Conservation (phyloP, 1,140 invertebrate genomes). For the Cyrtorhinus lividipennis region DNA sequence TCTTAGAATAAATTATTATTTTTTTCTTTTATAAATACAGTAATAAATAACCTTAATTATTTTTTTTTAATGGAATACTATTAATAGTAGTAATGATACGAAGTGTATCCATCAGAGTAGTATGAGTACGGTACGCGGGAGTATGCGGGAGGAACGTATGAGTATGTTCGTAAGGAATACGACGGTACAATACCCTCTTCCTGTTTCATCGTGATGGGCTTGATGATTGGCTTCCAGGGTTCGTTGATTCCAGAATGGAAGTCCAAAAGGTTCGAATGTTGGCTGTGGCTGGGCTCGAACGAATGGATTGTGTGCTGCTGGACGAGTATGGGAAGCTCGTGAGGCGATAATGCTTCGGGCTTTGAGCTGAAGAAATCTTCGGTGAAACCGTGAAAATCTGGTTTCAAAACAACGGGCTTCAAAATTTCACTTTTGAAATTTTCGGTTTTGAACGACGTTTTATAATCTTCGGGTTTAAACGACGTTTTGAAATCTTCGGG, state of each 20-base stretch:
- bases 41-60: too few species aligned
- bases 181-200: conserved; percentile 3
- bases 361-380: not conserved
- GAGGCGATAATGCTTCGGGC: not conserved
- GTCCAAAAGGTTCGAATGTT: not conserved
- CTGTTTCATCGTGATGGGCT: conserved; percentile 5
- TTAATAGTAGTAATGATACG: too few species aligned
- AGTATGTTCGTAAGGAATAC: too few species aligned
- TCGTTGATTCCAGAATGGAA: not conserved
- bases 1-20: too few species aligned
- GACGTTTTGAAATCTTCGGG: not conserved
- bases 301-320: not conserved
- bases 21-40: too few species aligned
- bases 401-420: not conserved
- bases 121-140: too few species aligned
- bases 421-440: not conserved
- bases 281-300: not conserved
- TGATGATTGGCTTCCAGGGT: conserved; percentile 1
- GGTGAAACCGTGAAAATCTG: not conserved
- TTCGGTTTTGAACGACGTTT: not conserved
- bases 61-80: too few species aligned
- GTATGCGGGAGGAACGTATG: too few species aligned
- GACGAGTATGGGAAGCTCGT: not conserved
- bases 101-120: too few species aligned
- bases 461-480: not conserved